Evolutionary conservation across 2,888 invertebrate species (phyloP).

Genomic region (Drosophila sordidula): DNA sequence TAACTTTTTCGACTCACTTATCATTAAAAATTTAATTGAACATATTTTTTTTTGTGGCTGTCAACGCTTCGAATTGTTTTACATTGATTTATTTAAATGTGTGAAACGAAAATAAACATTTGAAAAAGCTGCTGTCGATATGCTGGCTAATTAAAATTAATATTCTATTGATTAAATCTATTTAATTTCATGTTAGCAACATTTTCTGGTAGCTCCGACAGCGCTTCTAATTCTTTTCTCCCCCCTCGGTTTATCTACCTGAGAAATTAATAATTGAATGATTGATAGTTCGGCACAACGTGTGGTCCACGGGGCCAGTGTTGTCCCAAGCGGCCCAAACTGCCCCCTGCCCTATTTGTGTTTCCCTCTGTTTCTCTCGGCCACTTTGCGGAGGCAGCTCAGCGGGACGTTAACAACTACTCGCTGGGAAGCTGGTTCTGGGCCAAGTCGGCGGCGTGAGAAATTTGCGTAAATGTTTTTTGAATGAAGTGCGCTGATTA

Average conservation of each 20-base stretch:
- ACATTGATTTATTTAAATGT: constrained; percentile 37
- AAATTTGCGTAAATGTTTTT: constrained; percentile 42
- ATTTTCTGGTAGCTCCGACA: constrained; percentile 32
- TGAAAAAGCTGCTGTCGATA: background rate
- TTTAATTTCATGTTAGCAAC: constrained; percentile 34
- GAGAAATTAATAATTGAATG: constrained; percentile 50
- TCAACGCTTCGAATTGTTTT: constrained; percentile 17
- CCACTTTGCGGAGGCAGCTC: constrained; percentile 45
- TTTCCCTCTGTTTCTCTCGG: background rate
- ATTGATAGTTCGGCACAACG: constrained; percentile 52
- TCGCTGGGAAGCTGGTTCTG: constrained; percentile 32
- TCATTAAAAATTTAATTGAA: constrained; percentile 18
- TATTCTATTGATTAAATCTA: constrained; percentile 44
- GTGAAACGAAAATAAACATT: background rate
- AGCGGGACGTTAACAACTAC: constrained; percentile 46
- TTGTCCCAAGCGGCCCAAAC: background rate
- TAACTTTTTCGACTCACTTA: constrained; percentile 5
- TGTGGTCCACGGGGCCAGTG: constrained; percentile 36
- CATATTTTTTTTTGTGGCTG: constrained; percentile 10
- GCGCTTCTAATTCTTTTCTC: constrained; percentile 3
- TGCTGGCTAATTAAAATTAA: constrained; percentile 52
- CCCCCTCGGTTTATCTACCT: constrained; percentile 5
- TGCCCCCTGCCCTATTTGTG: too few species aligned
- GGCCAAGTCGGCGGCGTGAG: constrained; percentile 36
- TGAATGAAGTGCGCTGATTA: constrained; percentile 65